phyloP scores from a whole-genome alignment of 2,113 vertebrate species.

The Eleginops maclovinus region DNA sequence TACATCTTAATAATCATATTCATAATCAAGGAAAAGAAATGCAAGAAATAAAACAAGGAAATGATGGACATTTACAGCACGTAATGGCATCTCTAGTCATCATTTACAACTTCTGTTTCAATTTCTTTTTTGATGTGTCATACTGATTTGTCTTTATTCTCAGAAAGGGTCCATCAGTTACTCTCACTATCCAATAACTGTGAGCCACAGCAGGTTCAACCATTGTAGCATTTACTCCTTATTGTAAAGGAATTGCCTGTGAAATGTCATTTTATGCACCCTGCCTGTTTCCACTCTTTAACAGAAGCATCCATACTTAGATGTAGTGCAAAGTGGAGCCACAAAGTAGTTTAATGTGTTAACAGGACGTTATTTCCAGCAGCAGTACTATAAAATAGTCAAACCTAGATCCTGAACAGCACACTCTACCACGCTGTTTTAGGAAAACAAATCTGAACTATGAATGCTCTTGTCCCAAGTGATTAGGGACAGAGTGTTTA shows the following conservation, averaged over 20 bases:
- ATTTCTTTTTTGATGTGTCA: conserved; percentile 55
- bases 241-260: conserved; percentile 31
- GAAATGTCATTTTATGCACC: conserved; percentile 54
- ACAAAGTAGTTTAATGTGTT: conserved; percentile 33
- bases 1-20: conserved; percentile 81
- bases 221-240: conserved; percentile 29
- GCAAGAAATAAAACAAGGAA: conserved; percentile 71
- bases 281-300: conserved; percentile 51
- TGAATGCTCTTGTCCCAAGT: conserved; percentile 34
- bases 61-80: conserved; percentile 80
- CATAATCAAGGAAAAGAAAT: conserved; percentile 70
- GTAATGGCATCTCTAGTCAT: conserved; percentile 70
- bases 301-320: conserved; percentile 34
- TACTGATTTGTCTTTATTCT: conserved; percentile 66
- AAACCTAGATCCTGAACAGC: conserved; percentile 22
- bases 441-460: conserved; percentile 4
- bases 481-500: conserved; percentile 25
- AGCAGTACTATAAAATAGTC: conserved; percentile 42
- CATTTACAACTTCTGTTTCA: conserved; percentile 63
- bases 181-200: conserved; percentile 26
- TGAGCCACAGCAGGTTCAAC: conserved; percentile 23
- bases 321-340: conserved; percentile 71
- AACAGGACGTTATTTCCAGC: conserved; percentile 38
- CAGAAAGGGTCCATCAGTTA: conserved; percentile 11
- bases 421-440: no score